Evolutionary conservation across 2,113 vertebrate species (phyloP).

Genomic region (Gallinago media): DNA sequence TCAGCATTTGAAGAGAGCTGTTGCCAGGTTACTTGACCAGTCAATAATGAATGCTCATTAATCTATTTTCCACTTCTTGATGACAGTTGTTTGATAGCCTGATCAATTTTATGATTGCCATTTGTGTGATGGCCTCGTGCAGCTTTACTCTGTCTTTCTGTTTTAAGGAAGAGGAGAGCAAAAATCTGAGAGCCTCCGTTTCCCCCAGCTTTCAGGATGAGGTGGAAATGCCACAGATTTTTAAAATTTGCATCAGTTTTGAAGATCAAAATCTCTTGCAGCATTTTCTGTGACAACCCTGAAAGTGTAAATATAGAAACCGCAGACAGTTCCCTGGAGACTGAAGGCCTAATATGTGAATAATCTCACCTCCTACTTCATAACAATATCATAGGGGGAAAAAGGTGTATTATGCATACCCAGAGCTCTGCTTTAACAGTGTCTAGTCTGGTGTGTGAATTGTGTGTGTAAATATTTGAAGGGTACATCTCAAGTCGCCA

Average conservation of each 20-base stretch:
- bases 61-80: background rate
- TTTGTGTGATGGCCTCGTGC: background rate
- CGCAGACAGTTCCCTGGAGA: conserved; percentile 44
- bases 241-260: background rate
- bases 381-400: conserved; percentile 17
- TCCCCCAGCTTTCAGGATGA: background rate
- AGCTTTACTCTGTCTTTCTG: background rate
- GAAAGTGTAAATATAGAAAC: conserved; percentile 50
- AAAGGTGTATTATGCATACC: conserved; percentile 26
- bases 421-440: conserved; percentile 1
- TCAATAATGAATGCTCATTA: conserved; percentile 43
- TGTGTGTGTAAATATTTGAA: conserved; percentile 55
- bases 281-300: conserved; percentile 27
- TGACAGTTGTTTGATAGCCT: conserved; percentile 48
- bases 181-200: background rate
- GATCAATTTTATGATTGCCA: conserved; percentile 49
- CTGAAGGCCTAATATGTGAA: conserved; percentile 55
- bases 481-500: conserved; percentile 1
- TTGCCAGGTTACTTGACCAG: conserved; percentile 32
- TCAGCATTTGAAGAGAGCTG: background rate
- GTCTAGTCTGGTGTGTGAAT: conserved; percentile 33
- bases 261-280: conserved; percentile 33
- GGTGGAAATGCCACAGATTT: background rate
- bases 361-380: conserved; percentile 66
- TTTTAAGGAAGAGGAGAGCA: background rate